Evolutionary conservation across 2,113 vertebrate species (phyloP), one percentile per base, ranked within the genome.

Genomic region (Probosciger aterrimus): DNA sequence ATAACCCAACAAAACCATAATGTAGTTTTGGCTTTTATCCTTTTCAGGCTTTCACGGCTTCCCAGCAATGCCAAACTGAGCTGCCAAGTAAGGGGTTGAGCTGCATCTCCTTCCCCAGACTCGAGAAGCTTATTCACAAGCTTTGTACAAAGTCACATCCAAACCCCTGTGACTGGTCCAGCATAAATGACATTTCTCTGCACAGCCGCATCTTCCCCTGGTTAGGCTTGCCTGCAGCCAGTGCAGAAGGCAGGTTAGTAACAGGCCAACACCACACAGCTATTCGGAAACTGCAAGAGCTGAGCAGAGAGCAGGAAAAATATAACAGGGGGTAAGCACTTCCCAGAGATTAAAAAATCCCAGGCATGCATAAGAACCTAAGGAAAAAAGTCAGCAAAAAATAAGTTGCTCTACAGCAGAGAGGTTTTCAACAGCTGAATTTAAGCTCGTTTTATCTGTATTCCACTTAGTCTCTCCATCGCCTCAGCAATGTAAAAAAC

Each of bases 401-500:
- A 37, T 44, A 88, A 94, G 81, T 55, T 82, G 74, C 46, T 81
- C 64, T 79, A 62, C 81, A 90, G 78, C 64, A 67, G 50, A 93
- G 65, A 90, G 82, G 62, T 75, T 89, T 89, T 71, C 84, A 79
- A 77, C 79, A 85, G 80, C 68, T 74, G 70, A 93, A 93, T 65
- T 60, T 82, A 87, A 85, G 75, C 60, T 79, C 11, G 4, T 69
- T 85, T 88, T 83, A 90, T 95, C 82, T 96, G 88, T 93, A 92
- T 88, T 91, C 78, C 67, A 89, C 76, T 93, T 92, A 59, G 65
- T 52, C 80, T 93, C 77, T 70, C 59, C 10, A 30, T 83, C 14
- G 70, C 65, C 77, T 75, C 82, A 86, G 91, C 85, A 87, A 95
- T 85, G 86, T 50, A 28, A 95, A 94, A 93, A 96, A 95, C 92